These are phyloP conservation scores for Crepidodera aurea DNA, from an alignment of 2,888 invertebrate species.

Conservation along the genomic window DNA sequence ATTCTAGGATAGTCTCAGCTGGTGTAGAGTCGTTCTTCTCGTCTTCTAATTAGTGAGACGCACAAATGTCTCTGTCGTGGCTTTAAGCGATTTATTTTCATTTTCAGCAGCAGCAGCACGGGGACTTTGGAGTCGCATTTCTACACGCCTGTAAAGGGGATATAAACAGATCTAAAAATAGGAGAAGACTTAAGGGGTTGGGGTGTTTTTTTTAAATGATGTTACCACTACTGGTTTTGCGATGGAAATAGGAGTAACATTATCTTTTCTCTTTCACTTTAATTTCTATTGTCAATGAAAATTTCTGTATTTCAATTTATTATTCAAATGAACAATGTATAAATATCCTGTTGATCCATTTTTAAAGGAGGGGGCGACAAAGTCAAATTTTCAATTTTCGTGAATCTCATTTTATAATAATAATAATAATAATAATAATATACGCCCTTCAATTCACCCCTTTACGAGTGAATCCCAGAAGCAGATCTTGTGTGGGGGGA, in stretches of 20 bases:
- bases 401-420: no score
- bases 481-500: no score
- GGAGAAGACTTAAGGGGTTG: background rate
- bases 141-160: constrained; percentile 3
- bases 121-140: constrained; percentile 17
- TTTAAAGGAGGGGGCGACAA: no score
- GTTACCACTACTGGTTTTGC: background rate
- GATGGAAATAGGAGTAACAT: background rate
- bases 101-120: constrained; percentile 19
- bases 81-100: constrained; percentile 29
- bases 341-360: no score
- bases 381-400: no score
- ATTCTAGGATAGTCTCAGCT: constrained; percentile 20
- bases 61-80: constrained; percentile 31
- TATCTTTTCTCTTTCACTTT: no score
- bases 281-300: no score
- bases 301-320: no score
- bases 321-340: no score
- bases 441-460: no score
- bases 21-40: constrained; percentile 26
- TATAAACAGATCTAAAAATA: constrained; percentile 2
- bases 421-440: no score
- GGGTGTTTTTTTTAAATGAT: background rate
- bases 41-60: constrained; percentile 27
- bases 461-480: no score